Evolutionary conservation across 2,797 vertebrate species (phyloP).

Genomic region (Silurus aristotelis): DNA sequence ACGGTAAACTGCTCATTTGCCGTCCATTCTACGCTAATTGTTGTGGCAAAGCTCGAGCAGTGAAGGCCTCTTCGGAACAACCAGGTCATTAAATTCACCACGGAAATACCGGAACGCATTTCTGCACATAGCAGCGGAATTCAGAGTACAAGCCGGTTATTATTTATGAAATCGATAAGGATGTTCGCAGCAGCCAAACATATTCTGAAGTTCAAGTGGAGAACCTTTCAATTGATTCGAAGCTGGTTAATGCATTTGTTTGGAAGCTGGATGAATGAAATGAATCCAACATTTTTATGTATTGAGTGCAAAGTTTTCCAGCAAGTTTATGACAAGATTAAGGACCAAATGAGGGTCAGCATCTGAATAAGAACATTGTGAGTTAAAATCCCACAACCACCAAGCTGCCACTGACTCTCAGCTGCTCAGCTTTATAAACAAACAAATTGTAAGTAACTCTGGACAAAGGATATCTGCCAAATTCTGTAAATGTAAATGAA

Average conservation of each 20-base stretch:
- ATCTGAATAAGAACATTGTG: not conserved
- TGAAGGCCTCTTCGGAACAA: not conserved
- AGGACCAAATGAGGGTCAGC: constrained; percentile 18
- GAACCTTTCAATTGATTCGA: not conserved
- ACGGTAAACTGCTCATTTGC: not conserved
- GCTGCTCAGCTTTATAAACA: no score
- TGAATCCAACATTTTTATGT: no score
- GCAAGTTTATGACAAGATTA: not conserved
- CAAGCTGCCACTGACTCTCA: no score
- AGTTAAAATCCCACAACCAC: no score
- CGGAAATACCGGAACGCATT: not conserved
- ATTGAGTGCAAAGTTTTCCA: not conserved
- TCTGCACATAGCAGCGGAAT: not conserved
- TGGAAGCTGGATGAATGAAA: not conserved
- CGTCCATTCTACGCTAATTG: not conserved
- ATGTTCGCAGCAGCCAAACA: not conserved
- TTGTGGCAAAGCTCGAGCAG: not conserved
- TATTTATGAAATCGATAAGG: not conserved
- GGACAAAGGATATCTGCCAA: not conserved
- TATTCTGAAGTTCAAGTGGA: no score
- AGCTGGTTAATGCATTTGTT: not conserved
- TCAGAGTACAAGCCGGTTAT: not conserved
- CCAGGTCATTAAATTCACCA: not conserved
- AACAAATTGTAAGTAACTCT: no score
- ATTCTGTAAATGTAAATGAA: not conserved